Base-by-base conservation (phyloP, 2,888 invertebrate species). In the Cepaea hortensis region DNA sequence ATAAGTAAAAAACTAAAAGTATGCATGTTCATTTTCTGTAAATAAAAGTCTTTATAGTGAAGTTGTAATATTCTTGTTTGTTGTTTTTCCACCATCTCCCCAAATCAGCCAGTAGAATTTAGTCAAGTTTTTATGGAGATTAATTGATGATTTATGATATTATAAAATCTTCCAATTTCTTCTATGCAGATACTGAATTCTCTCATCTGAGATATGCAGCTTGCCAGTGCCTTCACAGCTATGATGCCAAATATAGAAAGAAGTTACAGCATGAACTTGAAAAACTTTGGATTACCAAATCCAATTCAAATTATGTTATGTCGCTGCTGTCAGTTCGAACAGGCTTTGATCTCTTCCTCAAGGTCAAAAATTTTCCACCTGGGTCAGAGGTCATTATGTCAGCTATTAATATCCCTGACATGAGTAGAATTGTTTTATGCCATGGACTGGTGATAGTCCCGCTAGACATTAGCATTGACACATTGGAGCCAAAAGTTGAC, bases 341-440 rank as follows among this genome's bases (percentile, higher is more conserved):
- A 87, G 93, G 91, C 72, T 90, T 94, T 87, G 93, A 94, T 89
- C 90, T 94, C 46, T 94, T 90, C 84, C 90, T 94, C 50, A 89
- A 89, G 87, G 92, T 91, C 50, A 92, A 91, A 89, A 89, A 91
- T 62, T 95, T 93, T 88, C 93, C 94, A 6, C 89, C 89, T n/a
- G 94, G 94, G 65, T 94, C 94, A 82, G 94, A 95, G 90, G 90
- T 95, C 85, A 94, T 95, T 81, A 93, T 95, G 93, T 94, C 94
- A 5, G 94, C 94, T 62, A 92, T 95, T 48, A 95, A 95, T 90
- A 95, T 95, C 86, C 94, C 94, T 9, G 93, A 93, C 88, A 85
- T 85, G 85, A 70, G 85, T 23, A 79, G 86, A 3, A 92, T 95
- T 50, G 90, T 94, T 0, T 90, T 90, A 83, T 91, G 92, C 79